Evolutionary conservation across 2,888 invertebrate genomes (phyloP), one percentile per base, ranked within the genome.

Genomic region (Papilio demoleus): DNA sequence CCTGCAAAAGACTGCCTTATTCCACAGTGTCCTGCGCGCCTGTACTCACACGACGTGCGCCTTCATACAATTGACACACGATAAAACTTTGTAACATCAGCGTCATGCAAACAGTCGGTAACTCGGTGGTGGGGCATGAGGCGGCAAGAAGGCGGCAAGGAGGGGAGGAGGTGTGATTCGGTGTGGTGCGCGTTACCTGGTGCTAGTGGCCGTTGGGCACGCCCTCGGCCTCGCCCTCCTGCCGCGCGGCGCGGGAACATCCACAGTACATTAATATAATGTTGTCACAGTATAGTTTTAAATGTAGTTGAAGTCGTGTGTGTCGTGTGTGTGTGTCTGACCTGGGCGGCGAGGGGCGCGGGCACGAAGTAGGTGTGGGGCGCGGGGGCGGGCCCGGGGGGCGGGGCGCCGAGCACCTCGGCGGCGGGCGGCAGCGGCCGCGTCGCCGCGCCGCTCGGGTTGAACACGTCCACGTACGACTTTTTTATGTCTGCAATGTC

Each of bases 401-500:
- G 71, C 90, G 88, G 71, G 87, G 67, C 31, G 56, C 71, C 71
- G 17, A 72, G 72, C 71, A 73, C 65, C 59, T 72, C 72, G n/a
- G n/a, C 69, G 70, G 88, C 87, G 65, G 90, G 89, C 6, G 88
- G 86, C 34, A 84, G 80, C 38, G 88, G 84, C 70, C 75, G 73
- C 61, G 76, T 72, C 22, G 76, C 76, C 50, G 83, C 85, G n/a
- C 95, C 95, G 73, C 93, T 89, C 50, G 96, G 96, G 93, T 97
- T 97, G 89, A 97, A 95, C 70, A 98, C 97, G 90, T 98, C 97
- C 76, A 98, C 97, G 88, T 98, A 98, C 70, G 96, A 96, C 80
- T 96, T 96, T 88, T 96, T 95, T 80, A 96, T 93, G 80, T 96
- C 97, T 97, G 86, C 22, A 38, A 17, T n/a, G n/a, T n/a, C n/a